Evolutionary conservation across 2,113 vertebrate genomes (phyloP), one percentile per base, ranked within the genome.

Genomic region (Pitta sordida): DNA sequence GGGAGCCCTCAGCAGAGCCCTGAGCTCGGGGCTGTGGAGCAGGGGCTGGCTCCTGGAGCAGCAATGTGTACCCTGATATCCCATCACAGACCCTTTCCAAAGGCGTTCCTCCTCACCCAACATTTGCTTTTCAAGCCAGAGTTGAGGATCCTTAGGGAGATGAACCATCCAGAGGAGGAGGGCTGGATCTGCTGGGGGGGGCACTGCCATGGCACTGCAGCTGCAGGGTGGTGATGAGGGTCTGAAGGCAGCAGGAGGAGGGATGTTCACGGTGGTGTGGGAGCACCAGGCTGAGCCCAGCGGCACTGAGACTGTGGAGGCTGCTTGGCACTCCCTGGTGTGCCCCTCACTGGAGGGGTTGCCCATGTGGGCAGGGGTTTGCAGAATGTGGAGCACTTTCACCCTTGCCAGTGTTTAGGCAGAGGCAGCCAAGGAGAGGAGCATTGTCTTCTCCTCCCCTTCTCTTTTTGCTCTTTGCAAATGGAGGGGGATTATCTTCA

Each of bases 1-100:
- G 52, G 70, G 85, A 93, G 44, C 67, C 70, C 46, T 67, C 39
- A 94, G 76, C 78, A 79, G 49, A 87, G 93, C 71, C 74, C 49
- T 3, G 3, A 90, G 76, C 75, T 79, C 0, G 3, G 53, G 78
- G 15, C 67, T 69, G 21, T 32, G 68, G 23, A 51, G 51, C 21
- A 4, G 36, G 46, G 16, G 26, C 51, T 74, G 73, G 55, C 43
- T 86, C 69, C 73, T 46, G 49, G 36, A 46, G 22, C 53, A 83
- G 73, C 56, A 32, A 24, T 2, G 7, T 1, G 2, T 69, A 46
- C 23, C 41, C 49, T 2, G 0, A 48, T n/a, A 63, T 52, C n/a
- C 44, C 43, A 30, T n/a, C 43, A 13, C 36, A 52, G 36, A 36
- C 80, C 27, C 59, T 74, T 64, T 37, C 86, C 53, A 29, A 46